Evolutionary conservation across 2,797 vertebrate genomes (phyloP).

Genomic region (Galagoides demidoff): DNA sequence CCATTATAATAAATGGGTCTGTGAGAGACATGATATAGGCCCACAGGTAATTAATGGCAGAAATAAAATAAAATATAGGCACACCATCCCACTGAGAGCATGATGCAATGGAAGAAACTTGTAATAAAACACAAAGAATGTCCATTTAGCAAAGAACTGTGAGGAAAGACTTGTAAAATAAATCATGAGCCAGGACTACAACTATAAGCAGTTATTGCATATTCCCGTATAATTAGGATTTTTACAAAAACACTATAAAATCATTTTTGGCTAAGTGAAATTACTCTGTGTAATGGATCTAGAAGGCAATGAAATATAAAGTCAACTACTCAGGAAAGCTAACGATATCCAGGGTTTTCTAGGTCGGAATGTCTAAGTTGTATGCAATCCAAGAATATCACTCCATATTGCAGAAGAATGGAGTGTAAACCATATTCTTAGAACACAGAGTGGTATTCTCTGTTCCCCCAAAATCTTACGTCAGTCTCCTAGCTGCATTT

Average conservation of each 20-base stretch:
- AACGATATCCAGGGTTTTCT: conserved; percentile 67
- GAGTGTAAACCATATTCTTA: neutral
- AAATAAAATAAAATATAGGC: conserved; percentile 87
- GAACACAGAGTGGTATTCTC: neutral
- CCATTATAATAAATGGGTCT: conserved; percentile 86
- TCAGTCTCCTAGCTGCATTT: neutral
- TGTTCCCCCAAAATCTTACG: neutral
- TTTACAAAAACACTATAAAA: conserved; percentile 75
- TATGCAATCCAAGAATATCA: conserved; percentile 44
- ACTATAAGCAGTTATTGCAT: conserved; percentile 78
- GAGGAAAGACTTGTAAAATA: conserved; percentile 87
- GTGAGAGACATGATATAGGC: conserved; percentile 85
- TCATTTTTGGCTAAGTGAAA: conserved; percentile 77
- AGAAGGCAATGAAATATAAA: conserved; percentile 79
- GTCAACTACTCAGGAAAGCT: conserved; percentile 74
- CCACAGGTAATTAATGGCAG: conserved; percentile 88
- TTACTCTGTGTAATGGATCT: conserved; percentile 66
- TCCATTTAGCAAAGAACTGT: conserved; percentile 83
- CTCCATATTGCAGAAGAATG: neutral
- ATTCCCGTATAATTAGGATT: conserved; percentile 83
- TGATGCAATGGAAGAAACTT: conserved; percentile 88
- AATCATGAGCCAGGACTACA: conserved; percentile 80
- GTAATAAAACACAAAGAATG: conserved; percentile 87
- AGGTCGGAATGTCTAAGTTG: conserved; percentile 34
- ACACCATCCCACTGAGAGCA: conserved; percentile 82